Percentiles rank a stretch among this genome's conserved stretches.
These are phyloP conservation scores for Heliconius eleuchia DNA, from an alignment of 1,140 invertebrate genomes.

Conservation along the genomic window DNA sequence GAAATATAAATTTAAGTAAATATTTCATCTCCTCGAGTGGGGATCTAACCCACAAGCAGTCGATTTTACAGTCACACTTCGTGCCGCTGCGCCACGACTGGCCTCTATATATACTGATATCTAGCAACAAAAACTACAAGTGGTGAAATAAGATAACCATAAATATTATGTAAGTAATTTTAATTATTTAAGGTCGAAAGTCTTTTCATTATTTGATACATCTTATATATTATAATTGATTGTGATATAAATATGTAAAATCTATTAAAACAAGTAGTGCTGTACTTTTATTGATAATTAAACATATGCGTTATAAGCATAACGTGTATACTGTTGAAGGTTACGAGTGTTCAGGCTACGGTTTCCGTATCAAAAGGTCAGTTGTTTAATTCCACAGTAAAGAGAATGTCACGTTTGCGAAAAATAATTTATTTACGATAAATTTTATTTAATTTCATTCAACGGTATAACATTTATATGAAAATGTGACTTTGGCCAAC, in stretches of 20 bases:
- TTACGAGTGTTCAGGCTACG: conserved; percentile 17
- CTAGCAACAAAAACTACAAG: not conserved
- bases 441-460: not conserved
- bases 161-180: no score
- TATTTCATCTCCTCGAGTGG: no score
- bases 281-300: conserved; percentile 19
- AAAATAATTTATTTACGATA: not conserved
- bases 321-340: conserved; percentile 22
- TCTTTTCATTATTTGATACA: not conserved
- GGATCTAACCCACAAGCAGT: no score
- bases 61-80: no score
- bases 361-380: conserved; percentile 38
- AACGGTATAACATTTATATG: not conserved
- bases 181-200: no score
- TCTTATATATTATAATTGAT: no score
- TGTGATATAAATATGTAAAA: no score
- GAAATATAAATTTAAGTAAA: no score
- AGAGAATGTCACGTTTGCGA: conserved; percentile 30
- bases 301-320: conserved; percentile 13
- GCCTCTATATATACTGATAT: not conserved
- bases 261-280: not conserved
- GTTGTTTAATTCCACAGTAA: conserved; percentile 23
- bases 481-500: not conserved
- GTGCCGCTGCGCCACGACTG: no score
- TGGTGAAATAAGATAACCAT: no score